Percentiles rank a stretch among this genome's conserved stretches.
phyloP scores from a whole-genome alignment of 2,797 vertebrate genomes.

The Rousettus madagascariensis region DNA sequence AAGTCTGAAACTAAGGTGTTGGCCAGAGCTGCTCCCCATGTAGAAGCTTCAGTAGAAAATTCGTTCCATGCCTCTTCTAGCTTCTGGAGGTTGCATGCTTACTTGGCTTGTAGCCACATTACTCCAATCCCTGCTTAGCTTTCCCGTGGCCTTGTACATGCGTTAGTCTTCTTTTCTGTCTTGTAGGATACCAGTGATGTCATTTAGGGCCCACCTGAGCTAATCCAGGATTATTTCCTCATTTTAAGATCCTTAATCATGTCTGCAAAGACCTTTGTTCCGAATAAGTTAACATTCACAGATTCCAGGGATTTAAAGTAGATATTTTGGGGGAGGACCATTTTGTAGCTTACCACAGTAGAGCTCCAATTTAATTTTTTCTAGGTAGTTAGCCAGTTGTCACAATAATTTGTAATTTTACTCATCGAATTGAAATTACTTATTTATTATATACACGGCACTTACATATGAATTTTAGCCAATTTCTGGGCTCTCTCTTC shows the following conservation, averaged over 20 bases:
- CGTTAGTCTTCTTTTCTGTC: neutral
- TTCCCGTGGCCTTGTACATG: neutral
- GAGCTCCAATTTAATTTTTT: neutral
- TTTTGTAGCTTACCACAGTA: neutral
- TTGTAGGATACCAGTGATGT: neutral
- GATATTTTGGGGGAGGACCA: neutral
- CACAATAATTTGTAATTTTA: neutral
- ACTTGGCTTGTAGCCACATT: neutral
- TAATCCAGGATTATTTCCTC: neutral
- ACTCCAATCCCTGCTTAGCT: neutral
- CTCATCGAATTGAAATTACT: neutral
- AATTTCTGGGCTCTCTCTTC: neutral
- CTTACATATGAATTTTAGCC: neutral
- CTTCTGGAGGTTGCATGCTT: neutral
- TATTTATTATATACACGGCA: neutral
- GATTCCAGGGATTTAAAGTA: neutral
- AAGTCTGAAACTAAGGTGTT: neutral
- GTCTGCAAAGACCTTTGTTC: neutral
- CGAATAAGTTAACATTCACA: neutral
- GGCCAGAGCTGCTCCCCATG: neutral
- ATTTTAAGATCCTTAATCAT: neutral
- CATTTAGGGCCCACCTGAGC: neutral
- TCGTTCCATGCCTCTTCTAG: neutral
- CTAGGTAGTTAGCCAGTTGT: neutral
- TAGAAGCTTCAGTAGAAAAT: neutral